Evolutionary conservation across 1,140 invertebrate genomes (phyloP).

Genomic region (Penaeus vannamei): DNA sequence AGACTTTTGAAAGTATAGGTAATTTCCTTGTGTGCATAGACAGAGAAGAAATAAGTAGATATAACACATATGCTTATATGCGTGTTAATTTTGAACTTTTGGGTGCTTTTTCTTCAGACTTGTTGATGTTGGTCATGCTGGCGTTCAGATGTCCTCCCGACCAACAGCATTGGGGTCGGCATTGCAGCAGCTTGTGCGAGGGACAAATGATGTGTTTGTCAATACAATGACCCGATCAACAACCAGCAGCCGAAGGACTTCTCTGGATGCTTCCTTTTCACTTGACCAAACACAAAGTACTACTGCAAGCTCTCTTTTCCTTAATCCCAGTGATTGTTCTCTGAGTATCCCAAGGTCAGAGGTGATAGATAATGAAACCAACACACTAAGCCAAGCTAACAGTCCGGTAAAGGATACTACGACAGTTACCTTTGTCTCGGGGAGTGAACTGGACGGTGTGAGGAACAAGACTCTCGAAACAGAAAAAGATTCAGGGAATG

Average conservation of each 20-base stretch:
- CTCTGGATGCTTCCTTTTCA: background rate
- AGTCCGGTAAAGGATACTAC: background rate
- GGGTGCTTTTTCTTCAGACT: slow-evolving; percentile 17
- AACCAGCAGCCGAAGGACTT: slow-evolving; percentile 37
- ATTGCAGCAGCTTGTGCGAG: slow-evolving; percentile 44
- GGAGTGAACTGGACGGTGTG: too few species aligned
- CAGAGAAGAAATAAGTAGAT: background rate
- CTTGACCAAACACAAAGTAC: slow-evolving; percentile 23
- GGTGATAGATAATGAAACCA: background rate
- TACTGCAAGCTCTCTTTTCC: background rate
- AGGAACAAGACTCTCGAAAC: too few species aligned
- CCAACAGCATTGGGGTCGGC: background rate
- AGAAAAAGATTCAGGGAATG: background rate
- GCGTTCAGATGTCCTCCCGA: slow-evolving; percentile 12
- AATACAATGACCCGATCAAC: slow-evolving; percentile 39
- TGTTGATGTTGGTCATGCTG: slow-evolving; percentile 52
- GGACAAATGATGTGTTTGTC: slow-evolving; percentile 53
- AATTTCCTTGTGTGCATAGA: background rate
- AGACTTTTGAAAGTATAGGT: too few species aligned
- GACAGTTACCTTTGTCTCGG: background rate
- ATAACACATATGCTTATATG: too few species aligned
- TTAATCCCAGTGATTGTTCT: background rate
- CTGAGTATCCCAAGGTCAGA: background rate
- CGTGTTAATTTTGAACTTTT: background rate
- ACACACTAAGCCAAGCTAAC: background rate